Conservation (phyloP, 2,113 vertebrate species). For the Bufo bufo region DNA sequence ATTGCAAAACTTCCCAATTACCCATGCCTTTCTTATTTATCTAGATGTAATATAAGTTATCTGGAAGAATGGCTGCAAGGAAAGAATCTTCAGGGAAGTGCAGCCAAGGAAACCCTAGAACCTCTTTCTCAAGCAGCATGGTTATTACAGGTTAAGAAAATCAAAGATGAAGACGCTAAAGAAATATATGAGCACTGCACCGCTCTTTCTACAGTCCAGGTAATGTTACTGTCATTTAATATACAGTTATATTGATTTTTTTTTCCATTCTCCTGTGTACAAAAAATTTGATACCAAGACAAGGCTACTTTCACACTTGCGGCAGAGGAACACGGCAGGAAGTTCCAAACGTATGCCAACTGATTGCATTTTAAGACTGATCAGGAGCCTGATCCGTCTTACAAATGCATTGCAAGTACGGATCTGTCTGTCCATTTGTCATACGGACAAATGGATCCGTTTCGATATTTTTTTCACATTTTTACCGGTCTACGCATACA, state of each 20-base stretch:
- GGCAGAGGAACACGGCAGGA: no score
- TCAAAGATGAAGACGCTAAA: conserved; percentile 87
- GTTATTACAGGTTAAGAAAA: conserved; percentile 96
- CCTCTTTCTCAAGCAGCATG: conserved; percentile 91
- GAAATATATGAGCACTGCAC: conserved; percentile 86
- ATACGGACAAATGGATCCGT: no score
- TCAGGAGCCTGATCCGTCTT: no score
- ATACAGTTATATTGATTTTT: not conserved
- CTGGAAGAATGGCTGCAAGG: conserved; percentile 98
- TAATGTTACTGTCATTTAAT: conserved; percentile 60
- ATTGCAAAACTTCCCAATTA: not conserved
- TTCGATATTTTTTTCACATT: no score
- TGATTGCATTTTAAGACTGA: no score
- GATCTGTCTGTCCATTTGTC: no score
- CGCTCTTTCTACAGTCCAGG: conserved; percentile 89
- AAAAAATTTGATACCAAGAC: not conserved
- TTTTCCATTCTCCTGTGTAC: not conserved
- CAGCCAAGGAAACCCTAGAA: conserved; percentile 86
- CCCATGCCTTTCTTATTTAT: not conserved
- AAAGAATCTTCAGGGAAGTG: conserved; percentile 83
- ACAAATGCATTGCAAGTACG: no score
- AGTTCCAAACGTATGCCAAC: no score
- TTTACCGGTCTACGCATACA: no score
- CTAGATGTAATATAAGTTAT: conserved; percentile 96
- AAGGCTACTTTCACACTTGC: no score